Evolutionary conservation across 2,888 invertebrate genomes (phyloP), one percentile per base, ranked within the genome.

Genomic region (Lycia hirtaria): DNA sequence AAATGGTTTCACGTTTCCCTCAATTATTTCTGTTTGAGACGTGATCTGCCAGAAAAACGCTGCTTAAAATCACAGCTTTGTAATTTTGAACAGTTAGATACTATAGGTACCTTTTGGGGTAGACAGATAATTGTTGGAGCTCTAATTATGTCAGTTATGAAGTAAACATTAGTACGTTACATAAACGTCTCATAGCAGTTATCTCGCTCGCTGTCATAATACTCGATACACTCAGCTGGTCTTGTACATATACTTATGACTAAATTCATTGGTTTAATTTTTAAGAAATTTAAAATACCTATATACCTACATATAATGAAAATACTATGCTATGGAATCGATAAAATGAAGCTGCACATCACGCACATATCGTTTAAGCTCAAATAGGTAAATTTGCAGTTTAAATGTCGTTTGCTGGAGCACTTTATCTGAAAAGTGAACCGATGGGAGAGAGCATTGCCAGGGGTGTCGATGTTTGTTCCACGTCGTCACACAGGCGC

Each of bases 401-500:
- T 45, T 10, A 33, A 44, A 40, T 57, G 49, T 45, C 14, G 48
- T 48, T 57, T 32, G 56, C 56, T 51, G 38, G 19, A 49, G 44
- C 45, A 49, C 62, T 68, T 67, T 69, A 71, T 65, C 60, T 60
- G 48, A 41, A 56, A 65, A 67, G 62, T 64, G 56, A 68, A 71
- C 63, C 68, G 67, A 65, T 60, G 51, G 55, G 58, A 67, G 65
- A 63, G 60, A 54, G 54, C 50, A 50, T 45, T 5, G 33, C 67
- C 67, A 71, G 69, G 72, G 72, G 73, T 69, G 76, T 67, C 72
- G 69, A 56, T 68, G 67, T 75, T 72, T 81, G 80, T 68, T 76
- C 77, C 75, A 79, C 75, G 80, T 76, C 72, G 80, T 72, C 76
- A 65, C 73, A 60, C 61, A 69, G 78, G 76, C 78, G 78, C 72